Conservation (phyloP, 2,888 invertebrate species). For the Hymenopus coronatus region DNA sequence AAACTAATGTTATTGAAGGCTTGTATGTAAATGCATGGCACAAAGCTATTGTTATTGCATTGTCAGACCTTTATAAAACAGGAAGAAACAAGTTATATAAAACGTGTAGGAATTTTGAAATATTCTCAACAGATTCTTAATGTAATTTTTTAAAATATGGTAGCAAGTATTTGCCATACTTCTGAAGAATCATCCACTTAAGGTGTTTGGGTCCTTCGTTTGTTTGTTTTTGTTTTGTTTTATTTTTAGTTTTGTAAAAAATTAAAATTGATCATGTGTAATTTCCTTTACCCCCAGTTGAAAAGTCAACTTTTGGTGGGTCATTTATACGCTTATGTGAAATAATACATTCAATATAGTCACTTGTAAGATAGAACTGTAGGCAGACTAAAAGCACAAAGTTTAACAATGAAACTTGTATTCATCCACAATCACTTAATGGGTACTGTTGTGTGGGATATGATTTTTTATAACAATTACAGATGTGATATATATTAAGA, state of each 20-base stretch:
- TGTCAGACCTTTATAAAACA: neutral
- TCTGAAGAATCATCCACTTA: neutral
- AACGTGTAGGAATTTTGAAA: neutral
- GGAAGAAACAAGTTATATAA: neutral
- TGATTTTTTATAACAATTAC: slow-evolving; percentile 12
- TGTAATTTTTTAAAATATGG: neutral
- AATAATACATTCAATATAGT: slow-evolving; percentile 23
- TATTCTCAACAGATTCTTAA: neutral
- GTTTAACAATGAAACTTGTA: neutral
- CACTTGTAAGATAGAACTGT: slow-evolving; percentile 29
- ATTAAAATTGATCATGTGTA: neutral
- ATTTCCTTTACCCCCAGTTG: slow-evolving; percentile 5
- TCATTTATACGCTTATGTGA: slow-evolving; percentile 29
- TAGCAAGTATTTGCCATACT: neutral
- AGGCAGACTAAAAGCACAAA: slow-evolving; percentile 25
- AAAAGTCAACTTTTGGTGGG: slow-evolving; percentile 11
- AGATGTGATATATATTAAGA: slow-evolving; percentile 26
- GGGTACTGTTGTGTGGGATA: slow-evolving; percentile 15
- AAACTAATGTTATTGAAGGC: neutral
- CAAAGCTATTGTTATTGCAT: neutral
- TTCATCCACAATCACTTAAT: slow-evolving; percentile 15
- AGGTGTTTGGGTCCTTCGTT: neutral
- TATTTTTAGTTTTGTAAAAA: neutral
- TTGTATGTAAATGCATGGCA: neutral
- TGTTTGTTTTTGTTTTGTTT: neutral